Evolutionary conservation across 2,797 vertebrate genomes (phyloP).

Genomic region (Vespertilio murinus): DNA sequence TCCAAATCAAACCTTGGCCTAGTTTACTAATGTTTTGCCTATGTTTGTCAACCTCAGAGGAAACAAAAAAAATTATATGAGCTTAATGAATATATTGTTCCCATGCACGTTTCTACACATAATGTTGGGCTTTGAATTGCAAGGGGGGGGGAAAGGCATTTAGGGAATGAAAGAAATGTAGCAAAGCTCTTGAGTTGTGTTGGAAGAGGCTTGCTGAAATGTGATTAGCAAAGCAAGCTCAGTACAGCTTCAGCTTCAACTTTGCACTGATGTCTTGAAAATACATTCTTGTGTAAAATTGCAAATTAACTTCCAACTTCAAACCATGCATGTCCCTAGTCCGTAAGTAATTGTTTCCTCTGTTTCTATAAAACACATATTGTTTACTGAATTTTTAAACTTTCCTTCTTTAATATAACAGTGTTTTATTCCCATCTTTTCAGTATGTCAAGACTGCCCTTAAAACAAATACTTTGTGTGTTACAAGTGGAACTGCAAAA

Average conservation of each 20-base stretch:
- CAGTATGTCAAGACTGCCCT: background rate
- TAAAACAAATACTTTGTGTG: slow-evolving; percentile 1
- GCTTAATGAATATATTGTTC: background rate
- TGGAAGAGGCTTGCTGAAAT: background rate
- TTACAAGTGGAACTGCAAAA: background rate
- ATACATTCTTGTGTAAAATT: background rate
- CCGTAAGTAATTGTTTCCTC: slow-evolving; percentile 36
- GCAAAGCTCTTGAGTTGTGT: background rate
- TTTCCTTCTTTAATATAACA: slow-evolving; percentile 15
- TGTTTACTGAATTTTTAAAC: background rate
- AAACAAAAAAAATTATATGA: background rate
- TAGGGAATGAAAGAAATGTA: background rate
- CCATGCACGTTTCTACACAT: background rate
- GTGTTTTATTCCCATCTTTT: slow-evolving; percentile 31
- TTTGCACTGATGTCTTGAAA: background rate
- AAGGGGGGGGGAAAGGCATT: background rate
- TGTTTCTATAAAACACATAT: slow-evolving; percentile 9
- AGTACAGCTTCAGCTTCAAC: background rate
- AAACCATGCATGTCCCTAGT: background rate
- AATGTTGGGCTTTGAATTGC: background rate
- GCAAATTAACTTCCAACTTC: slow-evolving; percentile 3
- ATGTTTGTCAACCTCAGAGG: background rate
- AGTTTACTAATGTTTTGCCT: background rate
- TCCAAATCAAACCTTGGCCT: slow-evolving; percentile 34
- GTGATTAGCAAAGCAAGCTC: background rate